Conservation (phyloP, 2,797 vertebrate genomes). For the Spheniscus humboldti region DNA sequence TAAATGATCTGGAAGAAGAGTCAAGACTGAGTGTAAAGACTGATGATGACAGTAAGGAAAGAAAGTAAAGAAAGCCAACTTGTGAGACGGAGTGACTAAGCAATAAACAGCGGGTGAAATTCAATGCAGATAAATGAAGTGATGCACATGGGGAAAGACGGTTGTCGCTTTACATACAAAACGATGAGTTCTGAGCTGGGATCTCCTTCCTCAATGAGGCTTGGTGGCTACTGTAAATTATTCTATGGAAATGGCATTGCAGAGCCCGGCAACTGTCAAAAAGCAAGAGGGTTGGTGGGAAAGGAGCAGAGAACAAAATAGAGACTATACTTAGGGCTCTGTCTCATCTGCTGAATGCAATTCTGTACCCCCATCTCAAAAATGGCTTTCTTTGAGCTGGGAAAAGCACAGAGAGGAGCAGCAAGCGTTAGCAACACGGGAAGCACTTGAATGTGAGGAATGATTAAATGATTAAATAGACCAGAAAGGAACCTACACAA, state of each 20-base stretch:
- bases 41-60: background rate
- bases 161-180: background rate
- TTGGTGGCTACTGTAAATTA: background rate
- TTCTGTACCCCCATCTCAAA: background rate
- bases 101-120: background rate
- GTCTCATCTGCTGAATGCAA: background rate
- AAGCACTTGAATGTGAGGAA: background rate
- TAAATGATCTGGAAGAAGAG: background rate
- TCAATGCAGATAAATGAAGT: background rate
- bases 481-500: background rate
- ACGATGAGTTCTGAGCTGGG: background rate
- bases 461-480: background rate
- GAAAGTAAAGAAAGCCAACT: background rate
- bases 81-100: accelerated
- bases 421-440: accelerated
- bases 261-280: background rate
- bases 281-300: background rate
- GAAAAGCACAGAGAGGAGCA: background rate
- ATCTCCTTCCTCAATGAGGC: background rate
- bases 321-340: background rate
- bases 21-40: background rate
- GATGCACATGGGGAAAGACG: background rate
- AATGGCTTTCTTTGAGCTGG: background rate
- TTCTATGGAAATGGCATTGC: background rate
- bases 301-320: background rate